These are phyloP conservation scores for Busseola fusca DNA, from an alignment of 2,888 invertebrate species.

Conservation along the genomic window DNA sequence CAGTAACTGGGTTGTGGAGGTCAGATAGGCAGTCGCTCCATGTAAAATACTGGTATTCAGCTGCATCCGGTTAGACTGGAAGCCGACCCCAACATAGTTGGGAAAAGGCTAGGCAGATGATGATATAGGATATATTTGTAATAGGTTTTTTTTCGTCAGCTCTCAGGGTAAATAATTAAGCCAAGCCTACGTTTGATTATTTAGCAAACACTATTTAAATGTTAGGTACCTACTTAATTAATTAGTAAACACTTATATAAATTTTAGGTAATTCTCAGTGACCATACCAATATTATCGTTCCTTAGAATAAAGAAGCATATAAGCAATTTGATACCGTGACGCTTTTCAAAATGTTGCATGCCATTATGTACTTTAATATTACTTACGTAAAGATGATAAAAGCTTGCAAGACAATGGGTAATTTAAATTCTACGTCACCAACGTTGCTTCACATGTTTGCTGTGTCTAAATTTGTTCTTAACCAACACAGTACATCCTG, in stretches of 20 bases:
- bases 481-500: constrained; percentile 73
- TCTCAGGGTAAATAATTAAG: constrained; percentile 25
- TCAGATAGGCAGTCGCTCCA: no score
- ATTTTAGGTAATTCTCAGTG: constrained; percentile 18
- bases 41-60: no score
- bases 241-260: constrained; percentile 35
- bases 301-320: constrained; percentile 16
- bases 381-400: constrained; percentile 29
- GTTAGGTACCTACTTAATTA: constrained; percentile 23
- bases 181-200: constrained; percentile 6
- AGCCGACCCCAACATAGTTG: no score
- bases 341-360: background rate
- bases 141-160: background rate
- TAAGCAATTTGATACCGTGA: constrained; percentile 5
- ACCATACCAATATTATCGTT: constrained; percentile 37
- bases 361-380: constrained; percentile 35
- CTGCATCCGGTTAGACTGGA: no score
- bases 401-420: constrained; percentile 4
- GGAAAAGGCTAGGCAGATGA: no score
- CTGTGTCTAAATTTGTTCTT: constrained; percentile 52
- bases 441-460: constrained; percentile 46
- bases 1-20: no score
- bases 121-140: no score
- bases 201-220: constrained; percentile 37
- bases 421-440: constrained; percentile 29